Base-by-base conservation (phyloP, 2,888 invertebrate species). In the Parasteatoda lunata region DNA sequence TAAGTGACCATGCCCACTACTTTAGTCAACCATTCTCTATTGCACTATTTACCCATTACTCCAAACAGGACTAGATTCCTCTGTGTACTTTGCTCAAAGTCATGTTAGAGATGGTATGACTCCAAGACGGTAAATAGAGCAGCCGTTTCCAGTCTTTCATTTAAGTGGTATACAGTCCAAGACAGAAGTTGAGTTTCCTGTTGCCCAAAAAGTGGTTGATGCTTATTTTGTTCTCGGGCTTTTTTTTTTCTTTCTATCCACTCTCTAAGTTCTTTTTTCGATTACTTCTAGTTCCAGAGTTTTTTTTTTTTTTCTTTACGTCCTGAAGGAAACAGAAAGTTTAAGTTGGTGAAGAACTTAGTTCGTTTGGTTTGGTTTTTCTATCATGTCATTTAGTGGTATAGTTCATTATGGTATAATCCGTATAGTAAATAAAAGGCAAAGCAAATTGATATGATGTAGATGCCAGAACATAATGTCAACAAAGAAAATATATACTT, bases 1-100 rank as follows among this genome's bases (percentile, higher is more conserved):
- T 81, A 81, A 81, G 81, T 75, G 81, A 68, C 81, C 81, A 75
- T 69, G 59, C 81, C 68, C 47, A 65, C 69, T 30, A 30, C 68
- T 77, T 66, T 59, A 69, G 78, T 51, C 75, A 69, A 48, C 48
- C 59, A 54, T 75, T 75, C 81, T 81, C 52, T 69, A 48, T 66
- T 77, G 30, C 77, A 66, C 77, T 84, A 59, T 84, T 84, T 84
- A 64, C 72, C 83, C 83, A 84, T 84, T 84, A 84, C 83, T 84
- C 77, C 77, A 84, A 69, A 54, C 65, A 47, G 66, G 45, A 72
- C 77, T 77, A 64, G 52, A 48, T 65, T 72, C 66, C 83, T 59
- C 13, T 84, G 77, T 84, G 83, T 84, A 84, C 83, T 52, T 65
- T 77, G 47, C 66, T 47, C 71, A 45, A 66, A 64, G 66, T 52